phyloP scores from a whole-genome alignment of 2,888 invertebrate genomes.

The Lasioglossum villosulum region DNA sequence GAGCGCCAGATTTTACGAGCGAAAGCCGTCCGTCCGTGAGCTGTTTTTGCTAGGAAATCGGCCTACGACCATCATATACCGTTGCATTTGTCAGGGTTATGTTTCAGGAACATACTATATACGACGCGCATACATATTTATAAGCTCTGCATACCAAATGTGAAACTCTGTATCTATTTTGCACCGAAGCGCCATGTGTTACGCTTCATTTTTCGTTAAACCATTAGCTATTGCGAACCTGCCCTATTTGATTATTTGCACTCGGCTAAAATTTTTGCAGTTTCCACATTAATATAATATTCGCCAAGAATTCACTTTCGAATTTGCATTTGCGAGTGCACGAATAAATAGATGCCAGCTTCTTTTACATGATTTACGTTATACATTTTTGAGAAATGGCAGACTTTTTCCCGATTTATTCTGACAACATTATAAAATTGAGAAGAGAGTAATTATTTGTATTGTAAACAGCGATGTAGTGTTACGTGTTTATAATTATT shows the following conservation, averaged over 20 bases:
- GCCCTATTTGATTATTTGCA: background rate
- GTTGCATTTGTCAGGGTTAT: conserved; percentile 41
- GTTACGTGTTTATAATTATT: background rate
- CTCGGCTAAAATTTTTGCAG: background rate
- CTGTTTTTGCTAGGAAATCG: conserved; percentile 15
- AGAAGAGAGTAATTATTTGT: too few relatives aligned
- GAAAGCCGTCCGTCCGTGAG: conserved; percentile 15
- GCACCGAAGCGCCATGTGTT: background rate
- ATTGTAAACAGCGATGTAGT: background rate
- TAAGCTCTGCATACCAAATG: conserved; percentile 21
- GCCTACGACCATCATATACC: background rate
- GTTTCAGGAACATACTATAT: conserved; percentile 15
- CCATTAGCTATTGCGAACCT: background rate
- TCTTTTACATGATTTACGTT: background rate
- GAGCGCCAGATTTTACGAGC: conserved; percentile 49
- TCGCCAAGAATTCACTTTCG: background rate
- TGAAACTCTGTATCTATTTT: background rate
- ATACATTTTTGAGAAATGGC: background rate
- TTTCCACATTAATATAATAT: background rate
- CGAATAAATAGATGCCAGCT: background rate
- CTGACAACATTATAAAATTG: background rate
- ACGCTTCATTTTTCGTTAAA: background rate
- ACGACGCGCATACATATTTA: conserved; percentile 41
- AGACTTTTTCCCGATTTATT: background rate
- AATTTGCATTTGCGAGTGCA: background rate